Evolutionary conservation across 2,888 invertebrate genomes (phyloP).

Genomic region (Rutpela maculata): DNA sequence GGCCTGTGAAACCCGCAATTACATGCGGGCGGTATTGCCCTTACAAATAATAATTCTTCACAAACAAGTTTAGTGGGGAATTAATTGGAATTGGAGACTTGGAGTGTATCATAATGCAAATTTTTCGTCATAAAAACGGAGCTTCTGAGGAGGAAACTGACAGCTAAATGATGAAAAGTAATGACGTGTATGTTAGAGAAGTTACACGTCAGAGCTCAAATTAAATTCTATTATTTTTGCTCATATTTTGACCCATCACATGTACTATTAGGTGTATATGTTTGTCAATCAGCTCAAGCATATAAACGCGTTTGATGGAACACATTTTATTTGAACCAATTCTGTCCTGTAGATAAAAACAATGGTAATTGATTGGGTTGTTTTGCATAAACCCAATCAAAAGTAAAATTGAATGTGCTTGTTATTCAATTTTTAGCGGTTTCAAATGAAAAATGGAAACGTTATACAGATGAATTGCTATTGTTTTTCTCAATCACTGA

Average conservation of each 20-base stretch:
- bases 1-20: too few relatives aligned
- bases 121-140: too few relatives aligned
- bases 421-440: conserved; percentile 29
- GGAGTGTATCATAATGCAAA: too few relatives aligned
- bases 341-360: neutral
- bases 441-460: conserved; percentile 27
- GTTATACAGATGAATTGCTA: conserved; percentile 19
- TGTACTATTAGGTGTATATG: neutral
- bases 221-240: neutral
- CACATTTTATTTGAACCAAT: conserved; percentile 1
- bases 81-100: too few relatives aligned
- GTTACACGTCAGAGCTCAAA: too few relatives aligned
- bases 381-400: conserved; percentile 35
- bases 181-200: too few relatives aligned
- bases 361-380: conserved; percentile 17
- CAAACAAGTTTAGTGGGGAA: too few relatives aligned
- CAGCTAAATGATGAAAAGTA: too few relatives aligned
- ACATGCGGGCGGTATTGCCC: too few relatives aligned
- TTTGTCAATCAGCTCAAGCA: neutral
- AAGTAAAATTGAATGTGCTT: conserved; percentile 26
- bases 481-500: conserved; percentile 13
- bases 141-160: too few relatives aligned
- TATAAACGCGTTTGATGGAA: conserved; percentile 9
- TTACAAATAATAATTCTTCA: too few relatives aligned
- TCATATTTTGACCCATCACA: neutral